Evolutionary conservation across 37 sponge, comb jelly and placozoan species (phyloP).

Genomic region (Aplysina aerophoba): DNA sequence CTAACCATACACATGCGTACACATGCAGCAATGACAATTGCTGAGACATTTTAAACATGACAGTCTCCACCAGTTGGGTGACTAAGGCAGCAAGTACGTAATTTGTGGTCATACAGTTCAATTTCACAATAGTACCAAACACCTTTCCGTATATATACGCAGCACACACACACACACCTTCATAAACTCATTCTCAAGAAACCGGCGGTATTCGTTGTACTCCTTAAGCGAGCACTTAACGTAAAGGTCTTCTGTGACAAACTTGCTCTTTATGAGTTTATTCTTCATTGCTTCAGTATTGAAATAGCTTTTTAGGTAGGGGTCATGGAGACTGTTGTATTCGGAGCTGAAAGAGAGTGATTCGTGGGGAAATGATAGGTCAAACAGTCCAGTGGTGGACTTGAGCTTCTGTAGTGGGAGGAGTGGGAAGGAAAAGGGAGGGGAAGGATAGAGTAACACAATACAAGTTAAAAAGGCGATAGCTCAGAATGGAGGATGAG

Average conservation of each 20-base stretch:
- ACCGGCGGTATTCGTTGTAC: conserved; percentile 40
- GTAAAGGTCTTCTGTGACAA: not conserved
- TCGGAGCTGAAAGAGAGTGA: conserved; percentile 33
- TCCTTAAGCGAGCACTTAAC: conserved; percentile 50
- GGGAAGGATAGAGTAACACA: no score
- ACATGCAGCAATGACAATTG: no score
- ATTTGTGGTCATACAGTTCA: no score
- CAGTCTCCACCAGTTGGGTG: no score
- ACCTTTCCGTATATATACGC: no score
- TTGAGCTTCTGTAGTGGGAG: conserved; percentile 34
- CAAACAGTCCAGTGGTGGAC: conserved; percentile 59
- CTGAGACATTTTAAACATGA: no score
- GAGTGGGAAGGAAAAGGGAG: not conserved
- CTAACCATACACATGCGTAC: no score
- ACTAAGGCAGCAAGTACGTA: no score
- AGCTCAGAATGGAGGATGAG: no score
- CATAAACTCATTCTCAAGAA: conserved; percentile 22
- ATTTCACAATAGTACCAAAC: no score
- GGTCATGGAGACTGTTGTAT: conserved; percentile 86
- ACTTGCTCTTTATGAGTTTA: conserved; percentile 12
- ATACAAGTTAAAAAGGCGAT: no score
- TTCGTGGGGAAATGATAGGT: conserved; percentile 43
- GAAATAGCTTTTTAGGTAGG: conserved; percentile 67
- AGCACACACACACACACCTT: not conserved
- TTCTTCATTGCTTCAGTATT: conserved; percentile 34